Conservation (phyloP, 2,888 invertebrate genomes). For the Leuctra nigra region DNA sequence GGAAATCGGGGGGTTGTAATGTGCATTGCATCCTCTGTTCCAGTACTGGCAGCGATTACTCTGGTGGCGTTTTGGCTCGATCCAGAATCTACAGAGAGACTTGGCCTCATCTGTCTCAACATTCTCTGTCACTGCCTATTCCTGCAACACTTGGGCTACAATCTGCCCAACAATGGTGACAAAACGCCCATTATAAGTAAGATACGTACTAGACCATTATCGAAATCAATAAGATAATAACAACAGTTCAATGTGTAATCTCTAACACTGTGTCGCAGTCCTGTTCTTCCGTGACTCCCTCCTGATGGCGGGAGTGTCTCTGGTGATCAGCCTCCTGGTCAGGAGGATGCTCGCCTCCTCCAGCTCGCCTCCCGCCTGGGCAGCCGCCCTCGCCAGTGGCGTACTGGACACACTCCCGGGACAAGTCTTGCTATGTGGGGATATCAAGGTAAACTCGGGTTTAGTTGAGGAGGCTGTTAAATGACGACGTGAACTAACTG, state of each 20-base stretch:
- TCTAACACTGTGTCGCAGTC: too few relatives aligned
- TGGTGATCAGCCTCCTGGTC: conserved; percentile 1
- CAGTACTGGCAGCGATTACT: conserved; percentile 52
- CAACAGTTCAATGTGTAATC: too few relatives aligned
- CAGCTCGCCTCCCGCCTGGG: conserved; percentile 7
- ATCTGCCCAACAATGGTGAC: conserved; percentile 52
- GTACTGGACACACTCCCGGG: neutral
- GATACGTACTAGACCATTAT: conserved; percentile 21
- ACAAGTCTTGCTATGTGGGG: conserved; percentile 9
- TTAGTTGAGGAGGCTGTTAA: too few relatives aligned
- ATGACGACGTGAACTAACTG: too few relatives aligned
- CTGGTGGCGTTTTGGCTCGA: conserved; percentile 51
- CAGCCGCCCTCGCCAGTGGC: neutral
- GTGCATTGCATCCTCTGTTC: too few relatives aligned
- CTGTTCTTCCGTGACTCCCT: conserved; percentile 19
- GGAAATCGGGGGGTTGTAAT: too few relatives aligned
- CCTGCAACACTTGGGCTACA: conserved; percentile 53
- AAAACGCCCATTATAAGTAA: conserved; percentile 52
- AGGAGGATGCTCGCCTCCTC: neutral
- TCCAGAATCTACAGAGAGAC: conserved; percentile 49
- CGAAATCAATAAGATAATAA: neutral
- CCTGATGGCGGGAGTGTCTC: neutral
- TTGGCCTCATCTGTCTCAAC: conserved; percentile 50
- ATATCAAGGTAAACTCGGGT: too few relatives aligned
- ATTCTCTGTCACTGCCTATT: conserved; percentile 55